A percentile compares a stretch with the other conserved stretches of the same genome.
These are phyloP conservation scores for Gobio occitaniae DNA, from an alignment of 2,797 vertebrate genomes.

Conservation along the genomic window DNA sequence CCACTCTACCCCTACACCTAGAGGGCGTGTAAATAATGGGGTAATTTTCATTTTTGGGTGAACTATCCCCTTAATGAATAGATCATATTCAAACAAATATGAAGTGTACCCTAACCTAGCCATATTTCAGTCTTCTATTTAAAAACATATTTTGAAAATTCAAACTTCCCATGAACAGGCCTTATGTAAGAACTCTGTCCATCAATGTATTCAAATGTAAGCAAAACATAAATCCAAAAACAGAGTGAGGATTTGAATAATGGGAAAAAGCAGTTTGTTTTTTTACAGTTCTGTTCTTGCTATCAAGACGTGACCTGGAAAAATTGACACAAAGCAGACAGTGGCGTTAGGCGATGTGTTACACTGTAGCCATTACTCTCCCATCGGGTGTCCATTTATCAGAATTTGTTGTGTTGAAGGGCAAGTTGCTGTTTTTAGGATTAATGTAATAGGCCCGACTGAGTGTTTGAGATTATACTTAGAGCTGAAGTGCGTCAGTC, in stretches of 20 bases:
- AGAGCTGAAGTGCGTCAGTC: slow-evolving; percentile 55
- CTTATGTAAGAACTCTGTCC: neutral
- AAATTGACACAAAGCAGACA: slow-evolving; percentile 51
- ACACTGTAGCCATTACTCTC: slow-evolving; percentile 63
- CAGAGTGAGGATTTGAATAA: neutral
- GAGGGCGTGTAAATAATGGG: too few species aligned
- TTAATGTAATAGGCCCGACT: slow-evolving; percentile 63
- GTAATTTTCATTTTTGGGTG: too few species aligned
- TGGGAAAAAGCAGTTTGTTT: slow-evolving; percentile 6
- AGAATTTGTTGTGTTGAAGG: slow-evolving; percentile 65
- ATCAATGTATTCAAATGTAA: neutral
- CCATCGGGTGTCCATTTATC: slow-evolving; percentile 66
- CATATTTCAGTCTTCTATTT: neutral
- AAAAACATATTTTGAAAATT: neutral
- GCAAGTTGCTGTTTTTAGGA: slow-evolving; percentile 68
- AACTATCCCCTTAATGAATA: neutral
- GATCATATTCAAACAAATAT: neutral
- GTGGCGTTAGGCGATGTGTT: slow-evolving; percentile 10
- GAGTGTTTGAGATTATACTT: slow-evolving; percentile 52
- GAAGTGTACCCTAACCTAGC: neutral
- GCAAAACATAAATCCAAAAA: neutral
- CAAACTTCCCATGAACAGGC: neutral
- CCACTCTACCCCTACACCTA: too few species aligned
- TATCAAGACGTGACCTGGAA: slow-evolving; percentile 49
- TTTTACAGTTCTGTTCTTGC: neutral